phyloP scores from a whole-genome alignment of 1,140 invertebrate genomes.

The Trypoxylus dichotomus region DNA sequence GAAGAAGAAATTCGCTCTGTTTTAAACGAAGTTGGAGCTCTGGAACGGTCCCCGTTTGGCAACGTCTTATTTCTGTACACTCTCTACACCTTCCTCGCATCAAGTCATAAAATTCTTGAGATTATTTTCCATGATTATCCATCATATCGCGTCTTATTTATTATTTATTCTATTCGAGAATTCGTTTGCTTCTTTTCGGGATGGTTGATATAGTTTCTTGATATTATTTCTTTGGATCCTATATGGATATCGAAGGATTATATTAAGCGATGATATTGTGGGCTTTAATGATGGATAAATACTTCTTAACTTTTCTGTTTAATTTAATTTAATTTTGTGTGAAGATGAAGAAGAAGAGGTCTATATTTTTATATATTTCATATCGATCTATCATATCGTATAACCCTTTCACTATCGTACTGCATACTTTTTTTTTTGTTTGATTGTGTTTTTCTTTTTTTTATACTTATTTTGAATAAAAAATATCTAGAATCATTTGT shows the following conservation, averaged over 20 bases:
- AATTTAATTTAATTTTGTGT: not conserved
- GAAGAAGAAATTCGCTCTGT: conserved; percentile 48
- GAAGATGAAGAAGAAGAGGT: not conserved
- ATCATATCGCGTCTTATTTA: too few relatives aligned
- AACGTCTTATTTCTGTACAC: not conserved
- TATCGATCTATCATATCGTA: not conserved
- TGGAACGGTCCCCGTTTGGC: not conserved
- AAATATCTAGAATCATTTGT: not conserved
- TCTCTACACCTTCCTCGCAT: not conserved
- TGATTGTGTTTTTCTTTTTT: not conserved
- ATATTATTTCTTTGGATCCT: not conserved
- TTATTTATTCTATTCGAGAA: too few relatives aligned
- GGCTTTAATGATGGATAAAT: not conserved
- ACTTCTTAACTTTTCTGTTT: not conserved
- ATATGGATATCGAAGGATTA: not conserved
- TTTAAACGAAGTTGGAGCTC: conserved; percentile 33
- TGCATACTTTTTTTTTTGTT: not conserved
- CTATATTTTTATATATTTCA: not conserved
- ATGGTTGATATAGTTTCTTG: not conserved
- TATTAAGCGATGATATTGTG: not conserved
- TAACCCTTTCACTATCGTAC: not conserved
- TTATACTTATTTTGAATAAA: not conserved
- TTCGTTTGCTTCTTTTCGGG: too few relatives aligned
- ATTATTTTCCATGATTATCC: too few relatives aligned
- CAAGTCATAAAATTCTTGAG: too few relatives aligned